Percentiles rank a stretch among this genome's conserved stretches.
Evolutionary conservation across 2,888 invertebrate genomes (phyloP).

Genomic region (Acleris literana): DNA sequence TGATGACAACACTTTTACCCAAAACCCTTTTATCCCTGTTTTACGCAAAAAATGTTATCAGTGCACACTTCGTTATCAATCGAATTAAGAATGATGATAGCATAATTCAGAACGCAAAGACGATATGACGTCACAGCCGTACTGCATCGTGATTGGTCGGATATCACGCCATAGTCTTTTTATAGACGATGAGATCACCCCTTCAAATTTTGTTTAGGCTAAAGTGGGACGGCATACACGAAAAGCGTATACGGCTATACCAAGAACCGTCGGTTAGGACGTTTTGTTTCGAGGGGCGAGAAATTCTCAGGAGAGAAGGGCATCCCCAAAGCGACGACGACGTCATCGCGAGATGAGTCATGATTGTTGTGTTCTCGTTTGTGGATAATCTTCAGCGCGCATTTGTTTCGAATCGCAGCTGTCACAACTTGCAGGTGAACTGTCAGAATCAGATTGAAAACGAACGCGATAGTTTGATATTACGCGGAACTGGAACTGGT

Average conservation of each 20-base stretch:
- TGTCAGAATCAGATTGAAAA: conserved; percentile 49
- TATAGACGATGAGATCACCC: conserved; percentile 75
- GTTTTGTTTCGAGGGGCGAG: conserved; percentile 52
- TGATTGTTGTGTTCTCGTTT: conserved; percentile 74
- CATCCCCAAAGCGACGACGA: conserved; percentile 75
- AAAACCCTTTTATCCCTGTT: not conserved
- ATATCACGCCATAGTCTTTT: conserved; percentile 71
- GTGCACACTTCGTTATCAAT: conserved; percentile 16
- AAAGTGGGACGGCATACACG: conserved; percentile 48
- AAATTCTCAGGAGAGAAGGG: conserved; percentile 77
- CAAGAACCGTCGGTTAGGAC: conserved; percentile 60
- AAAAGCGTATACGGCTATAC: conserved; percentile 55
- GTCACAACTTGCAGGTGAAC: conserved; percentile 69
- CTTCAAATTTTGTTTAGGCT: conserved; percentile 56
- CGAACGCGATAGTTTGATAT: conserved; percentile 46
- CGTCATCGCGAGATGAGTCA: conserved; percentile 76
- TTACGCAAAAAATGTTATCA: not conserved
- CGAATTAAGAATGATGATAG: conserved; percentile 25
- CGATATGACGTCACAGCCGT: conserved; percentile 59
- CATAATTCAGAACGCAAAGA: conserved; percentile 36
- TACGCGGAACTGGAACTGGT: conserved; percentile 52
- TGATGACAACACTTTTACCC: not conserved
- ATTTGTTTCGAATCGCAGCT: conserved; percentile 63
- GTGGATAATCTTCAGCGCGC: conserved; percentile 60
- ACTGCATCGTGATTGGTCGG: conserved; percentile 61